These are phyloP conservation scores for Dendrocincla fuliginosa DNA, from an alignment of 2,797 vertebrate genomes.

Conservation along the genomic window DNA sequence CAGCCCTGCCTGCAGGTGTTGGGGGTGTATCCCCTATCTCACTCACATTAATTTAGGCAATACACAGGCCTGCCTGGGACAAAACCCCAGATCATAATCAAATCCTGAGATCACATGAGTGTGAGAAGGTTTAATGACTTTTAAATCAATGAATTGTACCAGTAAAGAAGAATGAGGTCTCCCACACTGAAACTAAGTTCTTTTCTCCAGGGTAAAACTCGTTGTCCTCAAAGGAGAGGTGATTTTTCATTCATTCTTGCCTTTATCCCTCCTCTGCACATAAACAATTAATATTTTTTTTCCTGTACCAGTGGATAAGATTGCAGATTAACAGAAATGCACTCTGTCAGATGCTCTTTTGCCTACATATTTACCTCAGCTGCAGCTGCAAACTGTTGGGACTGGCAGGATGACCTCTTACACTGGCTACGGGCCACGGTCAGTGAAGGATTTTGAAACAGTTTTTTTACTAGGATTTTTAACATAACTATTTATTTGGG, in stretches of 20 bases:
- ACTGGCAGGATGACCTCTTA: constrained; percentile 46
- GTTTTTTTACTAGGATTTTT: constrained; percentile 38
- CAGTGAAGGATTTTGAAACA: constrained; percentile 6
- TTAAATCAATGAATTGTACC: background rate
- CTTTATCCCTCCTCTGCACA: background rate
- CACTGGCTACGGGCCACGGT: background rate
- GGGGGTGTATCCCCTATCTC: background rate
- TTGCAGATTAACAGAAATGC: background rate
- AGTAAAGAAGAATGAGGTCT: background rate
- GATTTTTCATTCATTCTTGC: background rate
- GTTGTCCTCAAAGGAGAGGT: background rate
- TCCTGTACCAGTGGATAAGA: background rate
- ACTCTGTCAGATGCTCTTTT: background rate
- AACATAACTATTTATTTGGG: constrained; percentile 40
- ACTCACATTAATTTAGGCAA: background rate
- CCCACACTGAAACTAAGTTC: background rate
- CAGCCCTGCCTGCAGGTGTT: background rate
- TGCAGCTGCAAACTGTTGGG: background rate
- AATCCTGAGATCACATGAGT: background rate
- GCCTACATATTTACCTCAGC: background rate
- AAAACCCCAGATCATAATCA: background rate
- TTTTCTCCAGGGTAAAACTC: background rate
- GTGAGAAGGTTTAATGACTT: background rate
- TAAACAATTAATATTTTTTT: background rate
- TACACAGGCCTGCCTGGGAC: background rate